Base-by-base conservation (phyloP, 1,140 invertebrate genomes). In the Adoxophyes honmai region DNA sequence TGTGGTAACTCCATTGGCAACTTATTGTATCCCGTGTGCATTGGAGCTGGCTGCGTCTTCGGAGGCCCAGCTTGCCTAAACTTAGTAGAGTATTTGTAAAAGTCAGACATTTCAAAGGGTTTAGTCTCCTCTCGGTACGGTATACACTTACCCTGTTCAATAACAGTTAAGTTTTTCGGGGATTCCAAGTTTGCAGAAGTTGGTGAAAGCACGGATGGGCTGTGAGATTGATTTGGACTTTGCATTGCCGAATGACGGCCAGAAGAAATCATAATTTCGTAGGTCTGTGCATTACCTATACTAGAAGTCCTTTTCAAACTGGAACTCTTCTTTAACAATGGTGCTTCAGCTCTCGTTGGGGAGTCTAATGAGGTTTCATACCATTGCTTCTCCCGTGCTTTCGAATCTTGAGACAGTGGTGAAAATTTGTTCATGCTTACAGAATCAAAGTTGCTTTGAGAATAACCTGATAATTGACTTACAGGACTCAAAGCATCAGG, bases 51-150 rank as follows among this genome's bases (percentile, higher is more conserved):
- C 52, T 64, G 52, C 48, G 60, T 57, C 48, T 85, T 86, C 55
- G 74, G 78, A 53, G 59, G 64, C 70, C 68, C 78, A n/a, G 70
- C 76, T 90, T 95, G 94, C 14, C 96, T 91, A 81, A 95, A 97
- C 75, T 97, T 97, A 18, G 96, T 97, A 48, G 97, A 98, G 79
- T 99, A 99, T 87, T 98, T 98, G 87, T 98, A 99, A 89, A 98
- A 98, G 82, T 99, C 97, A 0, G 96, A 95, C 94, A 98, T 97
- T 90, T 98, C 97, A 86, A 98, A 99, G 9, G 97, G 97, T 82
- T 99, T 98, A 0, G 96, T 96, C 33, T 97, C 95, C 90, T 98
- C 97, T 67, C 96, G 93, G 75, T 98, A 98, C 0, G 96, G 96
- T 73, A 97, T 96, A 88, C 95, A 97, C 62, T 96, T 96, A 15